phyloP scores from a whole-genome alignment of 2,888 invertebrate genomes.

The Agrilus biguttatus region DNA sequence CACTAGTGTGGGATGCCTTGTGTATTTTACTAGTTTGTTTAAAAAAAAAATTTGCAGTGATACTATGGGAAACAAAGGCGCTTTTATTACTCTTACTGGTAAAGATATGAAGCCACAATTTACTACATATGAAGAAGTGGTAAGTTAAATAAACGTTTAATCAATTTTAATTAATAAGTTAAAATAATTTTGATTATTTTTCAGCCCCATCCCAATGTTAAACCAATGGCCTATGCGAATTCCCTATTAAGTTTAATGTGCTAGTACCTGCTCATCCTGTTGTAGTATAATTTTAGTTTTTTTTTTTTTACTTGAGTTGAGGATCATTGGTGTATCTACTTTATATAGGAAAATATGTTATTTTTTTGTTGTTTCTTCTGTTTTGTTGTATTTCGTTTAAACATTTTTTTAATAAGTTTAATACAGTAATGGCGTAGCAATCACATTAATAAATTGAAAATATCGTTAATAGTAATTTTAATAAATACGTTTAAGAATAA shows the following conservation, averaged over 20 bases:
- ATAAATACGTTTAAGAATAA: no score
- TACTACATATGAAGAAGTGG: constrained; percentile 88
- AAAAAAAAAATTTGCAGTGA: constrained; percentile 72
- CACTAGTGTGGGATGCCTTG: no score
- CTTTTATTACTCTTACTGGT: constrained; percentile 90
- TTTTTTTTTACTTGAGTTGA: constrained; percentile 5
- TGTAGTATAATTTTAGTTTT: constrained; percentile 6
- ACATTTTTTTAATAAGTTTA: no score
- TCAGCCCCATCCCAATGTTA: constrained; percentile 91
- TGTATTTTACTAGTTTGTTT: background rate
- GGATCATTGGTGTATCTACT: no score
- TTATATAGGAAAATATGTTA: no score
- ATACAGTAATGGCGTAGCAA: no score
- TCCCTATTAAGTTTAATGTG: constrained; percentile 65
- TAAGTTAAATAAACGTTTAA: constrained; percentile 35
- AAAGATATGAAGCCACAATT: constrained; percentile 82
- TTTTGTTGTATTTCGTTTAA: no score
- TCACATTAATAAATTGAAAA: no score
- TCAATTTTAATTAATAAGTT: constrained; percentile 2
- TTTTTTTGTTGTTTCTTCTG: no score
- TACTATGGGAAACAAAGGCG: constrained; percentile 98
- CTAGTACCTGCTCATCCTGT: constrained; percentile 35
- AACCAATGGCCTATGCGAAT: constrained; percentile 95
- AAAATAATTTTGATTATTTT: constrained; percentile 30
- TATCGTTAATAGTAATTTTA: no score